These are phyloP conservation scores for Leptothorax acervorum DNA, from an alignment of 2,888 invertebrate species.

Conservation along the genomic window DNA sequence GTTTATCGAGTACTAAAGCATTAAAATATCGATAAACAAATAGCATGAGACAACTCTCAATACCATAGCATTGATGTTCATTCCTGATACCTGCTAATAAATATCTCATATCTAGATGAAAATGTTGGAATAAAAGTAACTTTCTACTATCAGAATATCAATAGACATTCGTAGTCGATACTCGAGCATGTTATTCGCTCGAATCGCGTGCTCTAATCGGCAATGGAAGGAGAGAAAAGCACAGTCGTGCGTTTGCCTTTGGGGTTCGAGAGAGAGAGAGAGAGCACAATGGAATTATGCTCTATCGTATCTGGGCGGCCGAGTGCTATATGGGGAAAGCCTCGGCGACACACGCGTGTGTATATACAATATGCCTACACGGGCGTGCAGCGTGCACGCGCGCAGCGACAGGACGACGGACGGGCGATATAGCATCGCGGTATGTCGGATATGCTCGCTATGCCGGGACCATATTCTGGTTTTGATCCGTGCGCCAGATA, in stretches of 20 bases:
- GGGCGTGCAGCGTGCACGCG: constrained; percentile 67
- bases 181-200: not conserved
- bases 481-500: constrained; percentile 84
- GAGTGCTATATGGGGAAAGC: constrained; percentile 54
- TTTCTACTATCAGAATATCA: constrained; percentile 34
- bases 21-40: not conserved
- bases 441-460: constrained; percentile 84
- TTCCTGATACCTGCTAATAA: not conserved
- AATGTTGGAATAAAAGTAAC: constrained; percentile 24
- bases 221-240: constrained; percentile 54
- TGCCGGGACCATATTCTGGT: constrained; percentile 84
- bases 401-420: constrained; percentile 64
- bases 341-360: constrained; percentile 33
- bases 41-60: not conserved
- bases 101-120: not conserved
- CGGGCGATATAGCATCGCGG: constrained; percentile 70
- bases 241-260: constrained; percentile 66
- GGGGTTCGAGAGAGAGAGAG: constrained; percentile 71
- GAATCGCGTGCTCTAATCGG: constrained; percentile 45
- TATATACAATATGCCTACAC: not conserved
- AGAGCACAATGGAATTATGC: constrained; percentile 81
- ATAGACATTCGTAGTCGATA: constrained; percentile 33
- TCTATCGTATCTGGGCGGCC: constrained; percentile 78
- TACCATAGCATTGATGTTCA: not conserved
- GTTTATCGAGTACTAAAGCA: not conserved